A percentile compares a stretch with the other conserved stretches of the same genome.
phyloP scores from a whole-genome alignment of 2,888 invertebrate species.

The Troglohyphantes excavatus region DNA sequence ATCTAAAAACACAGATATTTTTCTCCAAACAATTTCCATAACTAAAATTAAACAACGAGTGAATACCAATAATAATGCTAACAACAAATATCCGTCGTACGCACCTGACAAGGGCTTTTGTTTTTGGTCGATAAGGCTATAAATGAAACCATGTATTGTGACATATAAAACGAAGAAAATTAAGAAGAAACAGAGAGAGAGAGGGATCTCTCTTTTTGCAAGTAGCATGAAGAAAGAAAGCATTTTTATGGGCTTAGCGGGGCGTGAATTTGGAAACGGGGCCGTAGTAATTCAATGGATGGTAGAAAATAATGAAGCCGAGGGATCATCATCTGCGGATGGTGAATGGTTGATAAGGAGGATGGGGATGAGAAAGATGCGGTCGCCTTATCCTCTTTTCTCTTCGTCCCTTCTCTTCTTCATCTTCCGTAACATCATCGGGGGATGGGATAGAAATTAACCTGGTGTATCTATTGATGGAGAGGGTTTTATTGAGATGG shows the following conservation, averaged over 20 bases:
- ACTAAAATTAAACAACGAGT: too few relatives aligned
- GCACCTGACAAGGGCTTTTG: background rate
- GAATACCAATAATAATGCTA: background rate
- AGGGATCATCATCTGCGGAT: constrained; percentile 65
- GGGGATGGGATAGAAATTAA: constrained; percentile 8
- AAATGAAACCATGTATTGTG: constrained; percentile 56
- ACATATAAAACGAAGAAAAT: constrained; percentile 52
- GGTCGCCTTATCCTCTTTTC: constrained; percentile 23
- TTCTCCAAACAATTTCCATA: too few relatives aligned
- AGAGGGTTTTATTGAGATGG: background rate
- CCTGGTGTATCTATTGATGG: background rate
- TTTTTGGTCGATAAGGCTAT: constrained; percentile 47
- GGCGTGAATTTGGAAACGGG: constrained; percentile 64
- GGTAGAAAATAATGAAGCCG: constrained; percentile 65
- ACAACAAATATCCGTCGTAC: background rate
- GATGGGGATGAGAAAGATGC: constrained; percentile 48
- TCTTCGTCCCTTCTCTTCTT: background rate
- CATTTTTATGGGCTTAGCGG: constrained; percentile 60
- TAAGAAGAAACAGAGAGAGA: too few relatives aligned
- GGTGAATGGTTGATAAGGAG: constrained; percentile 65
- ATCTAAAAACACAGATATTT: too few relatives aligned
- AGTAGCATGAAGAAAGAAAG: constrained; percentile 18
- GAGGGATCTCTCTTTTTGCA: background rate
- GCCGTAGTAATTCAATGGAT: constrained; percentile 57
- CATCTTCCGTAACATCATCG: background rate